These are phyloP conservation scores for Parnassius orleans DNA, from an alignment of 2,888 invertebrate species.

Conservation along the genomic window DNA sequence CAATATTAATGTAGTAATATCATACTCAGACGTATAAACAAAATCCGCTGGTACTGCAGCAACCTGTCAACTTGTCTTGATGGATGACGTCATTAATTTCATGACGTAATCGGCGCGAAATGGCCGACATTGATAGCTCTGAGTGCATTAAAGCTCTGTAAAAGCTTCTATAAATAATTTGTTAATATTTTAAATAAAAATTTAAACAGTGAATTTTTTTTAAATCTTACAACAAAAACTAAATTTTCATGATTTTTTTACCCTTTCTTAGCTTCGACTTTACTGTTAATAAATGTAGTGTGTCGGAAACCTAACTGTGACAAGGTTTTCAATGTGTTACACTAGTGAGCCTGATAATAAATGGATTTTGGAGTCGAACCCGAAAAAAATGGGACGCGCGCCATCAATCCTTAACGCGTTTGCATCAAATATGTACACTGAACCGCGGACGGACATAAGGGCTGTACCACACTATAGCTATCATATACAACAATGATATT, in stretches of 20 bases:
- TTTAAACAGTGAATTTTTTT: background rate
- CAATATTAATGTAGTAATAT: background rate
- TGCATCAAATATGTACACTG: constrained; percentile 67
- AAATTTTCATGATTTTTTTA: background rate
- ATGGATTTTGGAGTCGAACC: constrained; percentile 49
- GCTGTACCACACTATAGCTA: constrained; percentile 52
- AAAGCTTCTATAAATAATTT: constrained; percentile 3
- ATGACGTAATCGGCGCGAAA: constrained; percentile 57
- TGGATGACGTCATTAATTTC: constrained; percentile 68
- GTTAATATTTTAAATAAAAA: background rate
- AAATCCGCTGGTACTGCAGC: constrained; percentile 44
- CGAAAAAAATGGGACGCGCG: constrained; percentile 51
- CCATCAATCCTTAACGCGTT: constrained; percentile 65
- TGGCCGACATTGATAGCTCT: constrained; percentile 41
- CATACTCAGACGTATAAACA: constrained; percentile 5
- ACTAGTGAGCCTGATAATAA: constrained; percentile 40
- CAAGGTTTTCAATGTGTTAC: constrained; percentile 25
- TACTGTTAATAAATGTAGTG: constrained; percentile 24
- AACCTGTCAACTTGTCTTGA: constrained; percentile 65
- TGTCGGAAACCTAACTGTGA: constrained; percentile 22
- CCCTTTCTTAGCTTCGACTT: background rate
- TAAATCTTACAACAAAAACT: background rate
- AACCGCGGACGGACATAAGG: constrained; percentile 48
- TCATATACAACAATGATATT: too few species aligned
- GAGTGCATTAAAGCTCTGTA: constrained; percentile 1